These are phyloP conservation scores for Marronus borbonicus DNA, from an alignment of 2,888 invertebrate genomes.

Conservation along the genomic window DNA sequence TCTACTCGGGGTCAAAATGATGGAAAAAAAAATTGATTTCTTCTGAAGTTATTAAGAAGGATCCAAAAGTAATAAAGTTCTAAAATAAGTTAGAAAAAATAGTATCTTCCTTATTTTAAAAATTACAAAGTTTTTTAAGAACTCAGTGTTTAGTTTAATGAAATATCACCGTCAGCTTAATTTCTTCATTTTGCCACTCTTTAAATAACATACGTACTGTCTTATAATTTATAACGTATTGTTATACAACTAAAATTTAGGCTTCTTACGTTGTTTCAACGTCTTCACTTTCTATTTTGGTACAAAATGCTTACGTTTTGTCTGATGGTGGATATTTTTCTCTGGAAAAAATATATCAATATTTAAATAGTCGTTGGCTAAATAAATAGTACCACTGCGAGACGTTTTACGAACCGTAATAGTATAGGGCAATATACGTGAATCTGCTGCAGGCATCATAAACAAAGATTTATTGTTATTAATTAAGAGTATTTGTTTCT, in stretches of 20 bases:
- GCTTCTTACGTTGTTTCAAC: background rate
- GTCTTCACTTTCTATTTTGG: conserved; percentile 2
- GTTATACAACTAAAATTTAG: background rate
- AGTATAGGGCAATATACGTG: background rate
- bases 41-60: no score
- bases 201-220: no score
- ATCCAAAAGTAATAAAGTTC: no score
- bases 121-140: no score
- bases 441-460: background rate
- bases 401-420: conserved; percentile 6
- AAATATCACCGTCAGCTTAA: no score
- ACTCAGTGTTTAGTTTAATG: no score
- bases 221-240: background rate
- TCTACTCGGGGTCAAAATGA: no score
- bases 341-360: background rate
- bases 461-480: conserved; percentile 10
- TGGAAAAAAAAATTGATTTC: no score
- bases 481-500: conserved; percentile 3
- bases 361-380: background rate
- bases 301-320: background rate
- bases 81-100: no score
- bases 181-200: background rate
- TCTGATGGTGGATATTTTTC: background rate
- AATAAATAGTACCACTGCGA: background rate
- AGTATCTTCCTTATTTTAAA: no score